A percentile compares a stretch with the other conserved stretches of the same genome.
Conservation (phyloP, 2,888 invertebrate genomes). For the Plebejus argus region DNA sequence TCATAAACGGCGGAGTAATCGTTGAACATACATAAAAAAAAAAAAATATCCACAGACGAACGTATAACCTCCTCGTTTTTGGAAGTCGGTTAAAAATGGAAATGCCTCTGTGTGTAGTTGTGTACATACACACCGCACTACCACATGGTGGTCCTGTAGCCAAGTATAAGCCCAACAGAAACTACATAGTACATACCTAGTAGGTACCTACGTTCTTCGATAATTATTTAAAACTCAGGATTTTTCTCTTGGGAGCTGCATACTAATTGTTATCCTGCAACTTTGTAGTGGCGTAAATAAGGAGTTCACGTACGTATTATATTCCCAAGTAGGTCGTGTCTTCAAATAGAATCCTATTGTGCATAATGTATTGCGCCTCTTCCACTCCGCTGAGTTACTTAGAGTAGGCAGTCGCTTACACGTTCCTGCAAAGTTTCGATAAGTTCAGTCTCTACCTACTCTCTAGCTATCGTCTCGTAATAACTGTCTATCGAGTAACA, state of each 20-base stretch:
- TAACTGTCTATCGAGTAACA: slow-evolving; percentile 23
- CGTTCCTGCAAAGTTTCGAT: slow-evolving; percentile 35
- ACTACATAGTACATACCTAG: too few species aligned
- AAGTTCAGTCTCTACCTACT: not conserved
- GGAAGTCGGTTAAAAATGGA: too few species aligned
- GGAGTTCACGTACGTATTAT: slow-evolving; percentile 11
- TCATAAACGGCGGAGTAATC: too few species aligned
- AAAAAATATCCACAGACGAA: too few species aligned
- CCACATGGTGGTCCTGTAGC: too few species aligned
- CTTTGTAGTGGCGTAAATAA: not conserved
- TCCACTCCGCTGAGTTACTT: slow-evolving; percentile 32
- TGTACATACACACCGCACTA: too few species aligned
- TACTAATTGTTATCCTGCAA: not conserved
- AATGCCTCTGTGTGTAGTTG: too few species aligned
- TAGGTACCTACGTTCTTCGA: not conserved
- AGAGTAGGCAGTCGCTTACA: slow-evolving; percentile 33
- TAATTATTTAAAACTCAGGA: not conserved
- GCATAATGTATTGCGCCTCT: slow-evolving; percentile 31
- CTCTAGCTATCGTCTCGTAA: slow-evolving; percentile 13
- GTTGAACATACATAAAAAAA: too few species aligned
- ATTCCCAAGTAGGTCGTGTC: slow-evolving; percentile 29
- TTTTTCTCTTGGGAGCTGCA: not conserved
- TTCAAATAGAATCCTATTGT: slow-evolving; percentile 30
- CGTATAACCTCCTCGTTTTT: too few species aligned
- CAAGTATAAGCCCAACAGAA: too few species aligned